These are phyloP conservation scores for Plagiodera versicolora DNA, from an alignment of 2,888 invertebrate genomes.

Conservation along the genomic window DNA sequence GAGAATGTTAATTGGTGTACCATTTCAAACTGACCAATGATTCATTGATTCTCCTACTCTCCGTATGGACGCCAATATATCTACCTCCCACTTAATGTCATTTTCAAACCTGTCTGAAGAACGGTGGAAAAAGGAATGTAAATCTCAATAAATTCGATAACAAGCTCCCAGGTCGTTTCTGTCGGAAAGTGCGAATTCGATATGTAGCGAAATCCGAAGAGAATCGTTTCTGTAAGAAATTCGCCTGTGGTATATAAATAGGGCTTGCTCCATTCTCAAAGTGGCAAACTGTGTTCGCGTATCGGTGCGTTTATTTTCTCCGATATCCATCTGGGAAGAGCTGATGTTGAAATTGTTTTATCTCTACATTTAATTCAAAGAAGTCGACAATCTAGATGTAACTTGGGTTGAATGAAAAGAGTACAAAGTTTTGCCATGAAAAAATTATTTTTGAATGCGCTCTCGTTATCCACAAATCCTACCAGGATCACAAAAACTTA, in stretches of 20 bases:
- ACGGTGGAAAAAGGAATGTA: background rate
- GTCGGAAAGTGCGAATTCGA: background rate
- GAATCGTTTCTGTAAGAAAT: background rate
- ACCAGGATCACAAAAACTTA: constrained; percentile 1
- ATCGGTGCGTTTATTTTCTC: background rate
- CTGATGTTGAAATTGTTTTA: too few species aligned
- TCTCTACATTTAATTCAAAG: too few species aligned
- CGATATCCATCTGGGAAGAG: background rate
- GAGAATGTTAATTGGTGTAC: too few species aligned
- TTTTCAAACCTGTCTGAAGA: too few species aligned
- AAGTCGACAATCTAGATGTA: too few species aligned
- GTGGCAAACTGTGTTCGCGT: background rate
- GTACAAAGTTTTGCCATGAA: background rate
- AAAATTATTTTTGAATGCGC: too few species aligned
- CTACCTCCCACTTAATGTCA: too few species aligned
- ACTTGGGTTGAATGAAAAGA: too few species aligned
- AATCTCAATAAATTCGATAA: background rate
- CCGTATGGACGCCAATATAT: too few species aligned
- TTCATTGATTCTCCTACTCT: too few species aligned
- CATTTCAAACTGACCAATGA: too few species aligned
- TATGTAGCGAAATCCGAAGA: background rate
- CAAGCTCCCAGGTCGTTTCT: background rate
- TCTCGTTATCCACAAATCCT: constrained; percentile 3
- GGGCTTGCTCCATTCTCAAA: background rate
- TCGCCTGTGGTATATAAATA: background rate